Evolutionary conservation across 64 coral and sea anemone genomes (phyloP).

Genomic region (Orbicella faveolata): DNA sequence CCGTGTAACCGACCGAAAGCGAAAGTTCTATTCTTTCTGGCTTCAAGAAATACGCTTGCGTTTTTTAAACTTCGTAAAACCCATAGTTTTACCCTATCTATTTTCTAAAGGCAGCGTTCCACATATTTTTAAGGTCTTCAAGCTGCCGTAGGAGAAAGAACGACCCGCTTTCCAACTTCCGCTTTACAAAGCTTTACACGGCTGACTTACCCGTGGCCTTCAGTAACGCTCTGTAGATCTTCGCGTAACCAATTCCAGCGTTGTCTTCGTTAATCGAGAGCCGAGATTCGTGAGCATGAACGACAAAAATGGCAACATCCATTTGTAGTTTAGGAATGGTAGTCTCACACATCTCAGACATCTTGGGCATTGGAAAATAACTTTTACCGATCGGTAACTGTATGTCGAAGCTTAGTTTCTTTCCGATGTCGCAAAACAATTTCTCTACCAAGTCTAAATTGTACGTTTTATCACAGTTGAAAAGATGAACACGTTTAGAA

Average conservation of each 20-base stretch:
- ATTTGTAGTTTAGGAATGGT: background rate
- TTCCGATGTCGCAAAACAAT: background rate
- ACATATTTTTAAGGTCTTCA: too few relatives aligned
- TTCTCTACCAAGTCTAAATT: slow-evolving; percentile 39
- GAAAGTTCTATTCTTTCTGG: too few relatives aligned
- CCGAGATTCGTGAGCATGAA: slow-evolving; percentile 75
- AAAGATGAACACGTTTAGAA: slow-evolving; percentile 34
- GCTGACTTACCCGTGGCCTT: slow-evolving; percentile 41
- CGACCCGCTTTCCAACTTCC: too few relatives aligned
- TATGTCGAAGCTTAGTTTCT: background rate
- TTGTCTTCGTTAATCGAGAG: slow-evolving; percentile 70
- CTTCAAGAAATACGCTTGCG: too few relatives aligned
- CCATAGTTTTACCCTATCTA: too few relatives aligned
- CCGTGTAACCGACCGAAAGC: too few relatives aligned
- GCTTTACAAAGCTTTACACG: too few relatives aligned
- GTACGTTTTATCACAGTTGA: slow-evolving; percentile 77
- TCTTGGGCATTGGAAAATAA: slow-evolving; percentile 57
- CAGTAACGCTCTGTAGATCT: slow-evolving; percentile 66
- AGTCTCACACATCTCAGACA: slow-evolving; percentile 28
- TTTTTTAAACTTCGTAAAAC: too few relatives aligned
- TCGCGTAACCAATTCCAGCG: slow-evolving; percentile 75
- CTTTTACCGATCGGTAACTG: background rate
- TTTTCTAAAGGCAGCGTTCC: too few relatives aligned
- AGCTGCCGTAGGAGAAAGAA: too few relatives aligned
- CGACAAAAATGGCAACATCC: slow-evolving; percentile 79